These are phyloP conservation scores for Neoitamus cyanurus DNA, from an alignment of 2,888 invertebrate genomes.

Conservation along the genomic window DNA sequence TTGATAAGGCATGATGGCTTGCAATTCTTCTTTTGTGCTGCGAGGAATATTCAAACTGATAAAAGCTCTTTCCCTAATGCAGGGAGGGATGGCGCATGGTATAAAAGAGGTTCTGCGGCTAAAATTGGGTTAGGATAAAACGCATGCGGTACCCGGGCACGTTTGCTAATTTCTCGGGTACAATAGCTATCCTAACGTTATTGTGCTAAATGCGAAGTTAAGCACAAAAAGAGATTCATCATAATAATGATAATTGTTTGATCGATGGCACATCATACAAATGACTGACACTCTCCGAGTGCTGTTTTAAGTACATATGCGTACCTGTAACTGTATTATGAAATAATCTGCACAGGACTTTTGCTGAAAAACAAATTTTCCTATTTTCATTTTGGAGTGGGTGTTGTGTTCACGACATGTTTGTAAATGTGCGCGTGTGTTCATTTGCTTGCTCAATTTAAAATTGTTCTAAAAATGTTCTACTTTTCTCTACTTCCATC, in stretches of 20 bases:
- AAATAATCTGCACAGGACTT: too few relatives aligned
- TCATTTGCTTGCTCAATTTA: too few relatives aligned
- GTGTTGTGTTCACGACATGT: too few relatives aligned
- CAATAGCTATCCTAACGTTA: not conserved
- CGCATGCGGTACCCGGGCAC: not conserved
- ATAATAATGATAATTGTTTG: not conserved
- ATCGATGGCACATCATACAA: not conserved
- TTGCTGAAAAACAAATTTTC: too few relatives aligned
- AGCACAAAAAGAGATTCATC: not conserved
- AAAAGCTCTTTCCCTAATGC: not conserved
- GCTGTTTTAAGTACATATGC: too few relatives aligned
- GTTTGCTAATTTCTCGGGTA: not conserved
- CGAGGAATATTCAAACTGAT: not conserved
- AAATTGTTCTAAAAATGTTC: too few relatives aligned
- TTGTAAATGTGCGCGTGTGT: too few relatives aligned
- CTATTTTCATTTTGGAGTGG: too few relatives aligned
- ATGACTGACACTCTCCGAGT: not conserved
- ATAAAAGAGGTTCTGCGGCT: not conserved
- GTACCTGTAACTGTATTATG: too few relatives aligned
- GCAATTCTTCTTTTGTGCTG: not conserved
- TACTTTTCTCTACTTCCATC: too few relatives aligned
- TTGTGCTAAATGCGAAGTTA: not conserved
- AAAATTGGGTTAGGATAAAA: not conserved
- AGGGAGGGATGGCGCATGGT: not conserved
- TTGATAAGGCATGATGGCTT: not conserved